Evolutionary conservation across 2,113 vertebrate species (phyloP).

Genomic region (Papio anubis): DNA sequence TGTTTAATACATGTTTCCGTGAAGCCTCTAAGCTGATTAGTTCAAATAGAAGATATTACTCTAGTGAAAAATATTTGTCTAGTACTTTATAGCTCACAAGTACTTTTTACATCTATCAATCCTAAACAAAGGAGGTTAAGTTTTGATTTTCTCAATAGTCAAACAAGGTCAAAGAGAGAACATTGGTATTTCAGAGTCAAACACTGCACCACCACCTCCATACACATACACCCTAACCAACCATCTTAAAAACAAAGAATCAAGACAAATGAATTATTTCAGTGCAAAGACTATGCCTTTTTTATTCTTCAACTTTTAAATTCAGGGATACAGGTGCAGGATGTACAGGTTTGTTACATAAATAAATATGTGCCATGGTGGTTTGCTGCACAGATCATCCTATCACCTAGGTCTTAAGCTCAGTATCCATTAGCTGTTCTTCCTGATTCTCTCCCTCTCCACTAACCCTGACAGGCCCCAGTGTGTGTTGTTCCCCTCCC

Average conservation of each 20-base stretch:
- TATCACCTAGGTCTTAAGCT: too few species aligned
- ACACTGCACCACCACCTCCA: neutral
- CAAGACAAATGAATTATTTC: neutral
- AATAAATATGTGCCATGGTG: too few species aligned
- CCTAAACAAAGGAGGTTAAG: neutral
- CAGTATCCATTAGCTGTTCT: too few species aligned
- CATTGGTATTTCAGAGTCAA: conserved; percentile 11
- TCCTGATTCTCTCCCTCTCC: too few species aligned
- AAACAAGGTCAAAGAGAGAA: conserved; percentile 3
- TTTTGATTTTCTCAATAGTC: neutral
- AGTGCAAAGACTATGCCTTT: neutral
- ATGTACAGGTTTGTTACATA: too few species aligned
- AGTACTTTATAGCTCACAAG: neutral
- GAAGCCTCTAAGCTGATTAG: neutral
- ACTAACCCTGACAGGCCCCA: too few species aligned
- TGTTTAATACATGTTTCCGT: neutral
- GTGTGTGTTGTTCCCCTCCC: too few species aligned
- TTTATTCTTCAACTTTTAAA: too few species aligned
- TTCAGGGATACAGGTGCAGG: too few species aligned
- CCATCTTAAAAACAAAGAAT: conserved; percentile 21
- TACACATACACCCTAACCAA: neutral
- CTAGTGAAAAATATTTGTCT: neutral
- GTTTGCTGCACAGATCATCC: too few species aligned
- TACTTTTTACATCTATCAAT: neutral
- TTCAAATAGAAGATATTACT: neutral